These are phyloP conservation scores for Ips nitidus DNA, from an alignment of 1,140 invertebrate species.

Conservation along the genomic window DNA sequence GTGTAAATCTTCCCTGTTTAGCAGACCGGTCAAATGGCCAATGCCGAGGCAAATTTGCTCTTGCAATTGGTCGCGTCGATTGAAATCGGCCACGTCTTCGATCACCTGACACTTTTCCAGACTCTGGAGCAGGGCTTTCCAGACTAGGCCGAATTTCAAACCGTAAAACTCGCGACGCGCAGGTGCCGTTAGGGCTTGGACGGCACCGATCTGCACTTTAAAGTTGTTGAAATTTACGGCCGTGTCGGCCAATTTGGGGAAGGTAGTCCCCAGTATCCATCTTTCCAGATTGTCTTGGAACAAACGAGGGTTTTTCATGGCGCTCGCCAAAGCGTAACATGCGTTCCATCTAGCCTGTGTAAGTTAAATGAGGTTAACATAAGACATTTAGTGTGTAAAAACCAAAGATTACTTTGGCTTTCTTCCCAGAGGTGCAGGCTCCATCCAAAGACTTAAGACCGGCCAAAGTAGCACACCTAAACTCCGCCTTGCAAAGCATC, in stretches of 20 bases:
- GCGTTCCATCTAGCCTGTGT: constrained; percentile 83
- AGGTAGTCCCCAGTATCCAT: constrained; percentile 52
- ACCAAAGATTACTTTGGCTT: constrained; percentile 56
- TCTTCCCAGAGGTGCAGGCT: constrained; percentile 71
- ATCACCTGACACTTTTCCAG: constrained; percentile 73
- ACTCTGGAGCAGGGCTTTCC: constrained; percentile 68
- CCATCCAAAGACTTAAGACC: constrained; percentile 66
- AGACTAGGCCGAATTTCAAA: constrained; percentile 61
- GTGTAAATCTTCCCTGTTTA: constrained; percentile 41
- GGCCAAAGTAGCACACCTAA: constrained; percentile 56
- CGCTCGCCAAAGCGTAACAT: constrained; percentile 80
- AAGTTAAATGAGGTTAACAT: constrained; percentile 9
- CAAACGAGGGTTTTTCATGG: constrained; percentile 67
- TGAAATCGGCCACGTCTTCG: constrained; percentile 78
- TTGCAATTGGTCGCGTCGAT: constrained; percentile 73
- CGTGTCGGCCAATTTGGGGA: constrained; percentile 55
- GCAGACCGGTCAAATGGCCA: constrained; percentile 42
- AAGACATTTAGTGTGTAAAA: background rate
- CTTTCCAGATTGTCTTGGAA: constrained; percentile 45
- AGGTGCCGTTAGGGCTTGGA: constrained; percentile 69
- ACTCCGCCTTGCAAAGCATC: constrained; percentile 54
- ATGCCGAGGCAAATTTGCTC: constrained; percentile 54
- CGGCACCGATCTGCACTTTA: constrained; percentile 62
- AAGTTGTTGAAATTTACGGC: constrained; percentile 61
- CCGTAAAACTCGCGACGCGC: constrained; percentile 61